Conservation (phyloP, 53 echinoderm and acorn worm species). For the Luidia sarsii region DNA sequence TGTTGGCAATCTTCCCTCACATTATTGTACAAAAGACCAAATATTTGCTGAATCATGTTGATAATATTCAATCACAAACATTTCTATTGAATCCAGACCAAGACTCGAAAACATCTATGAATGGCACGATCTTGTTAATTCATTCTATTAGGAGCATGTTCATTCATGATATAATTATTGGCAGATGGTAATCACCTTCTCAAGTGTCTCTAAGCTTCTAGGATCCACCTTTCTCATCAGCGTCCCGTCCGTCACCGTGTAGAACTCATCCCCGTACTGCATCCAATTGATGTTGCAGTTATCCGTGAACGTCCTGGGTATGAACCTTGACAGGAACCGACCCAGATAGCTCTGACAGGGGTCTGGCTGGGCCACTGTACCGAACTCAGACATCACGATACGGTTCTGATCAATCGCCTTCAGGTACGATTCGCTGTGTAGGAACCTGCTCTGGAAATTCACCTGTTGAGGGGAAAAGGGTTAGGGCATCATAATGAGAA, state of each 20-base stretch:
- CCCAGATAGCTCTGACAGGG: conserved; percentile 81
- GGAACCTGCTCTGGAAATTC: conserved; percentile 47
- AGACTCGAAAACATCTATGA: too few relatives aligned
- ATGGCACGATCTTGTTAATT: too few relatives aligned
- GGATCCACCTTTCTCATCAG: conserved; percentile 64
- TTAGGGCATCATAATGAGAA: neutral
- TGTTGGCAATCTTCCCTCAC: too few relatives aligned
- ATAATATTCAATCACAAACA: too few relatives aligned
- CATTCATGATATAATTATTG: too few relatives aligned
- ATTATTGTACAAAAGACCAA: too few relatives aligned
- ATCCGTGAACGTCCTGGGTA: conserved; percentile 38
- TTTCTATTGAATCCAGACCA: too few relatives aligned
- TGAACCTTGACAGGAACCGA: conserved; percentile 70
- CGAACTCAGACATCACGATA: conserved; percentile 69
- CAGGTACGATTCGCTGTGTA: conserved; percentile 65
- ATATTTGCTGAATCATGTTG: too few relatives aligned
- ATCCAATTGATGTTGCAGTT: conserved; percentile 81
- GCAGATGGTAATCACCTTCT: conserved; percentile 50
- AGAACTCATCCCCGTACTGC: conserved; percentile 74
- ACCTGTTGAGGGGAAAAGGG: too few relatives aligned
- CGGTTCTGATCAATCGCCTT: conserved; percentile 71
- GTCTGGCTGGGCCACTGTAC: conserved; percentile 75
- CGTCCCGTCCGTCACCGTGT: conserved; percentile 59
- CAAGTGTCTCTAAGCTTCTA: conserved; percentile 55
- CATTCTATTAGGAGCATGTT: too few relatives aligned